These are phyloP conservation scores for Zonitis immaculata DNA, from an alignment of 2,888 invertebrate species.

Conservation along the genomic window DNA sequence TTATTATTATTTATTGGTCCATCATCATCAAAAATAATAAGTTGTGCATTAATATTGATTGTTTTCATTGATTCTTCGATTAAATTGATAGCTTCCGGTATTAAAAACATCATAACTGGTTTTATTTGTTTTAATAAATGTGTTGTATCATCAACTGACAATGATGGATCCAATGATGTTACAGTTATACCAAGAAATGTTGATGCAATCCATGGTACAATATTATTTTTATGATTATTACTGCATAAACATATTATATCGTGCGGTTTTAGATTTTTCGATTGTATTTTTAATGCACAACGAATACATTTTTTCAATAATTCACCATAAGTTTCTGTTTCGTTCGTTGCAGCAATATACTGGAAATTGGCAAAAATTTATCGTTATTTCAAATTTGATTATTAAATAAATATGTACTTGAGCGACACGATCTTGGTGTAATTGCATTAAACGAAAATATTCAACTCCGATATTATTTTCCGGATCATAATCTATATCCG, in stretches of 20 bases:
- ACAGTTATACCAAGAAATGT: constrained; percentile 46
- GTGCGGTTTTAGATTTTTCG: constrained; percentile 42
- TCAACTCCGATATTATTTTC: constrained; percentile 35
- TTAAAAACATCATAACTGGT: constrained; percentile 37
- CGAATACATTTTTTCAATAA: constrained; percentile 46
- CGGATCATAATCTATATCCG: constrained; percentile 23
- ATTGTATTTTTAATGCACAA: constrained; percentile 47
- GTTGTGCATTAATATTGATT: constrained; percentile 25
- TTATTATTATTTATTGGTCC: no score
- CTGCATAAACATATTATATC: constrained; percentile 51
- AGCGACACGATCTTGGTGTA: constrained; percentile 30
- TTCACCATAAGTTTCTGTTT: constrained; percentile 47
- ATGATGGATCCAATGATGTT: constrained; percentile 35
- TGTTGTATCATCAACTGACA: constrained; percentile 30
- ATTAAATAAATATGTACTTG: constrained; percentile 41
- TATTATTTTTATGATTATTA: constrained; percentile 47
- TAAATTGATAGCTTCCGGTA: constrained; percentile 26
- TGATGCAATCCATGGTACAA: constrained; percentile 51
- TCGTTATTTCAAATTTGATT: no score
- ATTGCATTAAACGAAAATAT: constrained; percentile 34
- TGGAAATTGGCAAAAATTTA: no score
- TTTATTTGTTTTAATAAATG: constrained; percentile 33
- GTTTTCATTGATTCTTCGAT: constrained; percentile 31
- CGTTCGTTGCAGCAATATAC: constrained; percentile 40
- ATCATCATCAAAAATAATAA: constrained; percentile 40